Evolutionary conservation across 2,113 vertebrate genomes (phyloP).

Genomic region (Stigmatopora argus): DNA sequence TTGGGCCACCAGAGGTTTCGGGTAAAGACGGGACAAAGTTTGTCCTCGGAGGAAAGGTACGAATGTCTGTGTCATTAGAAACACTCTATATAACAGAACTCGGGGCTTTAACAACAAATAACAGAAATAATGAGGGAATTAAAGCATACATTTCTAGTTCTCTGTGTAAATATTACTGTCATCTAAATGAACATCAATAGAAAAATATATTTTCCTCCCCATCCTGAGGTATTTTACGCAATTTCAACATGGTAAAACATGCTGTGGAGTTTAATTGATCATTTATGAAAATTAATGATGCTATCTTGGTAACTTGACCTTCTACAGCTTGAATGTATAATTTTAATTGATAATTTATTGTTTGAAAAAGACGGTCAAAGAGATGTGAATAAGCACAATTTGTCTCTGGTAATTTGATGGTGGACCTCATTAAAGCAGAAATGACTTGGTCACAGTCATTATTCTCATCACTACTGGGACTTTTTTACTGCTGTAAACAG

Average conservation of each 20-base stretch:
- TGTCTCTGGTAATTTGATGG: constrained; percentile 8
- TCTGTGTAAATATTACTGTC: constrained; percentile 3
- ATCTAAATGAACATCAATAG: not conserved
- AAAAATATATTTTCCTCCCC: not conserved
- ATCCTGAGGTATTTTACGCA: not conserved
- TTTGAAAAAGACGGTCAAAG: not conserved
- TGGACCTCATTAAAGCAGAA: constrained; percentile 4
- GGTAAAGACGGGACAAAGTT: constrained; percentile 43
- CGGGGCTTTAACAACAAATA: constrained; percentile 7
- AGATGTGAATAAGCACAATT: constrained; percentile 9
- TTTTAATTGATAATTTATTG: not conserved
- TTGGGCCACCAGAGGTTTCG: constrained; percentile 52
- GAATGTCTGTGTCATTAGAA: constrained; percentile 21
- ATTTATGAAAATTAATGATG: not conserved
- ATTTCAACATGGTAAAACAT: not conserved
- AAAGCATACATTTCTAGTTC: not conserved
- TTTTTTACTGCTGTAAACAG: constrained; percentile 1
- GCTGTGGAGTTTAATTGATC: not conserved
- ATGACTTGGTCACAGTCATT: constrained; percentile 5
- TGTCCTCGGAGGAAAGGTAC: constrained; percentile 30
- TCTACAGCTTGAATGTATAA: not conserved
- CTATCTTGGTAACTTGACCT: not conserved
- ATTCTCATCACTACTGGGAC: not conserved
- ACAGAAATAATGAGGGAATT: constrained; percentile 1
- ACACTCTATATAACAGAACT: constrained; percentile 3